Percentiles rank a stretch among this genome's conserved stretches.
Conservation (phyloP, 1,140 invertebrate species). For the Calephelis virginiensis region DNA sequence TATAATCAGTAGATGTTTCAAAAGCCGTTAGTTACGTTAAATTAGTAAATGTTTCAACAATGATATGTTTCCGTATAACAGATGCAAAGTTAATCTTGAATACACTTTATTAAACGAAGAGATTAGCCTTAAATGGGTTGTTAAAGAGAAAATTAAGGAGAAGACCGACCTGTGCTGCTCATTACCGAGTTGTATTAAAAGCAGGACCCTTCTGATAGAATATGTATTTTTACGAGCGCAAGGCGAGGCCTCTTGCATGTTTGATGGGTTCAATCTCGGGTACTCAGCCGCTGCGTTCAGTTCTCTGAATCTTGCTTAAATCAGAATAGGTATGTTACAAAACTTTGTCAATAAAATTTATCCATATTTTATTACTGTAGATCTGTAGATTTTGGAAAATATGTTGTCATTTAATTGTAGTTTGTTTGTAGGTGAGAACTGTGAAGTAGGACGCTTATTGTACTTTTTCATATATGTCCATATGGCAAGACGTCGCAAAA, state of each 20-base stretch:
- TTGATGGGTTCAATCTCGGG: slow-evolving; percentile 67
- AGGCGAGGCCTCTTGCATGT: slow-evolving; percentile 59
- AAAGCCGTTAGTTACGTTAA: too few relatives aligned
- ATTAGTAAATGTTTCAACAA: not conserved
- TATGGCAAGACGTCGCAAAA: too few relatives aligned
- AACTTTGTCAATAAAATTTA: not conserved
- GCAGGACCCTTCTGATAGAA: slow-evolving; percentile 63
- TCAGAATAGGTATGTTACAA: too few relatives aligned
- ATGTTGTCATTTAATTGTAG: too few relatives aligned
- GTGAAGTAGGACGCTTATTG: too few relatives aligned
- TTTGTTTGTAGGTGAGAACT: too few relatives aligned
- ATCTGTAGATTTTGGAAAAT: too few relatives aligned
- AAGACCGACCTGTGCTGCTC: slow-evolving; percentile 58
- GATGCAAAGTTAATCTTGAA: slow-evolving; percentile 23
- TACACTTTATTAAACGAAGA: slow-evolving; percentile 45
- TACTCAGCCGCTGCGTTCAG: slow-evolving; percentile 31
- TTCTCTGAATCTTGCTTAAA: slow-evolving; percentile 3
- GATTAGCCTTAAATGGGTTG: slow-evolving; percentile 49
- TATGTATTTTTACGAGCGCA: slow-evolving; percentile 74
- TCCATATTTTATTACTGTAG: too few relatives aligned
- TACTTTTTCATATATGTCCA: too few relatives aligned
- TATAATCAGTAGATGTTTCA: too few relatives aligned
- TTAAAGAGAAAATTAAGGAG: slow-evolving; percentile 69
- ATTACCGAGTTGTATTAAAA: slow-evolving; percentile 69
- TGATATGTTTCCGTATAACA: not conserved